A percentile compares a stretch with the other conserved stretches of the same genome.
These are phyloP conservation scores for Spilogale gracilis DNA, from an alignment of 2,113 vertebrate species.

Conservation along the genomic window DNA sequence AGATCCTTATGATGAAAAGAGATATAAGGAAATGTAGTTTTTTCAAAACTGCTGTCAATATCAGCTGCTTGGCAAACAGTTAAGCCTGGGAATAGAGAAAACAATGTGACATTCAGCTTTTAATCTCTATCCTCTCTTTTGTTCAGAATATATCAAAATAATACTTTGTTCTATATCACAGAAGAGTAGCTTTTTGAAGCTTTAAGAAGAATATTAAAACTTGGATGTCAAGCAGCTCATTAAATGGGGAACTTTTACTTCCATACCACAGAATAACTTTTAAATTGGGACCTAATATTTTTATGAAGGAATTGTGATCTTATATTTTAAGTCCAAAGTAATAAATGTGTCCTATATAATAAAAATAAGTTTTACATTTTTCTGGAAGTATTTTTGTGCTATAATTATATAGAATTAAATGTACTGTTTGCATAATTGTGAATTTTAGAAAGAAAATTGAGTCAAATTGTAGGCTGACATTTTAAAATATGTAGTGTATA, in stretches of 20 bases:
- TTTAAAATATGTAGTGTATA: conserved; percentile 72
- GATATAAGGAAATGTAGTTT: background rate
- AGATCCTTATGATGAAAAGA: conserved; percentile 33
- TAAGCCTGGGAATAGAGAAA: conserved; percentile 34
- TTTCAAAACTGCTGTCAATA: background rate
- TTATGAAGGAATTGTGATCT: conserved; percentile 45
- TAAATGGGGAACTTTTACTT: conserved; percentile 67
- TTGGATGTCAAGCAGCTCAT: conserved; percentile 56
- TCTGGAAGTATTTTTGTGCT: conserved; percentile 61
- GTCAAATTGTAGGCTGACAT: conserved; percentile 77
- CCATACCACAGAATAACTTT: conserved; percentile 61
- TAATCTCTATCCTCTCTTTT: conserved; percentile 57
- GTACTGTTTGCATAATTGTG: conserved; percentile 66
- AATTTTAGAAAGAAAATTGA: conserved; percentile 75
- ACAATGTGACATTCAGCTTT: conserved; percentile 4
- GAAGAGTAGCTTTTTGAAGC: conserved; percentile 21
- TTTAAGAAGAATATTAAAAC: conserved; percentile 66
- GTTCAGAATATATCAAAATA: conserved; percentile 61
- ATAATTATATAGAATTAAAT: conserved; percentile 81
- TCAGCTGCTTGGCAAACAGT: background rate
- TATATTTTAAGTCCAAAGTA: conserved; percentile 62
- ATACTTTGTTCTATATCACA: conserved; percentile 37
- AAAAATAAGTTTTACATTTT: conserved; percentile 70
- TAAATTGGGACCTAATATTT: conserved; percentile 62
- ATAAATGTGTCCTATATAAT: conserved; percentile 10